phyloP scores from a whole-genome alignment of 2,888 invertebrate genomes.

The Chydorus sphaericus region DNA sequence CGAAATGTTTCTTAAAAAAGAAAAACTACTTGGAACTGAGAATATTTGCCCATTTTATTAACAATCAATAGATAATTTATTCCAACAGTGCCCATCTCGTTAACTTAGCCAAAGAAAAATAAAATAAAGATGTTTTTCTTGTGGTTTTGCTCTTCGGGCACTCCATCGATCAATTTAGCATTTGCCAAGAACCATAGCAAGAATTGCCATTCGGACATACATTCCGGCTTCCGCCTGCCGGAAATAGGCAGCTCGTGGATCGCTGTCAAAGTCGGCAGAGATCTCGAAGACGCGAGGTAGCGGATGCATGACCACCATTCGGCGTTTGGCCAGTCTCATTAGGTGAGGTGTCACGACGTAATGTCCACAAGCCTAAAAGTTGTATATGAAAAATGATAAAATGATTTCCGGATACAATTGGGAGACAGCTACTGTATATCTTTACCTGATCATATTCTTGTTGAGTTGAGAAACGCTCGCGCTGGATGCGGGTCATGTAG shows the following conservation, averaged over 20 bases:
- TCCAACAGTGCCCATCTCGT: no score
- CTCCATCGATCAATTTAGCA: slow-evolving; percentile 20
- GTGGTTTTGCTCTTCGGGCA: no score
- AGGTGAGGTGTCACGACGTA: slow-evolving; percentile 85
- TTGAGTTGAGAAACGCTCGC: slow-evolving; percentile 69
- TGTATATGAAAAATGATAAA: neutral
- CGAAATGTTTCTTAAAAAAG: no score
- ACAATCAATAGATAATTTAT: no score
- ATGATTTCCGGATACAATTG: neutral
- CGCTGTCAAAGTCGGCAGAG: slow-evolving; percentile 83
- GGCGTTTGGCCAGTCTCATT: slow-evolving; percentile 84
- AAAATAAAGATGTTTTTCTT: no score
- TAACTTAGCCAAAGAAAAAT: no score
- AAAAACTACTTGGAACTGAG: no score
- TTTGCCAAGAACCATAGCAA: slow-evolving; percentile 71
- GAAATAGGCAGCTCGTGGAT: slow-evolving; percentile 96
- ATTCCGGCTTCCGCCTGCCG: slow-evolving; percentile 95
- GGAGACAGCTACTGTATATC: neutral
- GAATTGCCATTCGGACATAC: slow-evolving; percentile 94
- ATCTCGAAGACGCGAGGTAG: slow-evolving; percentile 90
- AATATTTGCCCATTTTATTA: no score
- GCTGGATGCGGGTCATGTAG: slow-evolving; percentile 96
- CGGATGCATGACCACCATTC: slow-evolving; percentile 95
- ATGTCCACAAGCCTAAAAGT: slow-evolving; percentile 59
- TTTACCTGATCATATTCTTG: slow-evolving; percentile 73